Evolutionary conservation across 2,797 vertebrate genomes (phyloP).

Genomic region (Salarias fasciatus): DNA sequence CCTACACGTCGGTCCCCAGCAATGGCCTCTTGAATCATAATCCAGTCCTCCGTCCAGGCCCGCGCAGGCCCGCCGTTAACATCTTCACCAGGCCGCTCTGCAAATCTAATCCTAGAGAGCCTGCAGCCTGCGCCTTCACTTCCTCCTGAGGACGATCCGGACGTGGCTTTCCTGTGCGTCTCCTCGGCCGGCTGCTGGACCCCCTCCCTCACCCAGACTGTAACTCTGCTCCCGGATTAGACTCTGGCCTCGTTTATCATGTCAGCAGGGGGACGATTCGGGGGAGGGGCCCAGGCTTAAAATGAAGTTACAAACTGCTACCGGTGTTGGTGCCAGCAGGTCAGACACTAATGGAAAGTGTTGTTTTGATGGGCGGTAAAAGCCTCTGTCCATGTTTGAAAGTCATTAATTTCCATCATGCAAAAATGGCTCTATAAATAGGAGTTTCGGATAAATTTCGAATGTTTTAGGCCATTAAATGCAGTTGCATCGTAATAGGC

Average conservation of each 20-base stretch:
- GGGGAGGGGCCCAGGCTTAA: slow-evolving; percentile 25
- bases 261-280: slow-evolving; percentile 55
- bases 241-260: slow-evolving; percentile 70
- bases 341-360: slow-evolving; percentile 20
- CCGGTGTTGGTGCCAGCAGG: slow-evolving; percentile 17
- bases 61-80: slow-evolving; percentile 49
- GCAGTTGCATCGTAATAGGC: slow-evolving; percentile 42
- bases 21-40: slow-evolving; percentile 59
- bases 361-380: slow-evolving; percentile 23
- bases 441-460: slow-evolving; percentile 8
- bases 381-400: not conserved
- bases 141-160: slow-evolving; percentile 62
- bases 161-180: slow-evolving; percentile 57
- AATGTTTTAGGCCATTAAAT: slow-evolving; percentile 39
- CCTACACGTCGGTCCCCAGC: slow-evolving; percentile 18
- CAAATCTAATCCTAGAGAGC: slow-evolving; percentile 52
- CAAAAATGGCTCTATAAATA: not conserved
- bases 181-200: slow-evolving; percentile 63
- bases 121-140: slow-evolving; percentile 62
- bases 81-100: slow-evolving; percentile 58
- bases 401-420: slow-evolving; percentile 6
- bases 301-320: slow-evolving; percentile 50
- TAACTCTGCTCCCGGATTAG: slow-evolving; percentile 65
- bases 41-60: slow-evolving; percentile 40
- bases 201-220: slow-evolving; percentile 44